Evolutionary conservation across 2,888 invertebrate genomes (phyloP).

Genomic region (Tenthredo mesomela): DNA sequence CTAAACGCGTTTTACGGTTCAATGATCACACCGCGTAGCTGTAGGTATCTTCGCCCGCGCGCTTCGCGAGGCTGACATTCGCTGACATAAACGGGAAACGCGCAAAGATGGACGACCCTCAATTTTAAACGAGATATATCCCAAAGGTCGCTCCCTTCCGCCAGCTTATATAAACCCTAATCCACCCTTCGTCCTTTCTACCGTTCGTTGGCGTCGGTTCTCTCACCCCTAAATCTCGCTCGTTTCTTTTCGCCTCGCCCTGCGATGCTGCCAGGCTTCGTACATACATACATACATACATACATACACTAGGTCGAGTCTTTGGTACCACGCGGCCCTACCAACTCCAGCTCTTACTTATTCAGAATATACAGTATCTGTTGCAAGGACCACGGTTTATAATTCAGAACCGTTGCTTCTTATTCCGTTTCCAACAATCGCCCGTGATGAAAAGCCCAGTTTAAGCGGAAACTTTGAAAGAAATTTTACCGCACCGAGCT

Average conservation of each 20-base stretch:
- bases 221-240: neutral
- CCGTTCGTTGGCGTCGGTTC: neutral
- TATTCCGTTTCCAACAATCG: neutral
- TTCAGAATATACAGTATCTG: neutral
- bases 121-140: constrained; percentile 38
- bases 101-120: constrained; percentile 38
- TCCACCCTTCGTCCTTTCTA: constrained; percentile 2
- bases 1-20: constrained; percentile 42
- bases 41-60: neutral
- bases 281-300: too few relatives aligned
- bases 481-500: neutral
- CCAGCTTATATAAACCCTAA: constrained; percentile 33
- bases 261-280: neutral
- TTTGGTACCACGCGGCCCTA: neutral
- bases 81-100: constrained; percentile 25
- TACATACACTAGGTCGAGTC: neutral
- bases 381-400: neutral
- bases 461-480: neutral
- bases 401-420: neutral
- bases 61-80: neutral
- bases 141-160: constrained; percentile 30
- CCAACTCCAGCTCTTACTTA: neutral
- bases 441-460: neutral
- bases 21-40: constrained; percentile 40
- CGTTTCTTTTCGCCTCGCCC: neutral